Percentiles rank a stretch among this genome's conserved stretches.
These are phyloP conservation scores for Tor tambroides DNA, from an alignment of 2,113 vertebrate species.

Conservation along the genomic window DNA sequence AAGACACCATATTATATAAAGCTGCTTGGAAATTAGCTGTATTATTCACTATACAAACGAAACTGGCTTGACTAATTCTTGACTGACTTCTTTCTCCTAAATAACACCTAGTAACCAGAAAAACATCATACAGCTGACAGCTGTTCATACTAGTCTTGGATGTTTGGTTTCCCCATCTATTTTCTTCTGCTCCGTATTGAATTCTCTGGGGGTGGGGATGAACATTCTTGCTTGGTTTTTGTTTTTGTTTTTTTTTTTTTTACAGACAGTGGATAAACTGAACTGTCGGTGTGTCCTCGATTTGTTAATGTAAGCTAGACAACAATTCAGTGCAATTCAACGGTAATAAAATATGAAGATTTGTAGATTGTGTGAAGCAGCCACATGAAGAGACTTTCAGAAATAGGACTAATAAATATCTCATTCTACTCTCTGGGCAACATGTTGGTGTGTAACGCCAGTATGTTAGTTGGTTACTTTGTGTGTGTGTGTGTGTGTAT, in stretches of 20 bases:
- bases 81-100: neutral
- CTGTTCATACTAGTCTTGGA: neutral
- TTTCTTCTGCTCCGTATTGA: conserved; percentile 13
- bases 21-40: neutral
- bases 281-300: neutral
- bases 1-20: neutral
- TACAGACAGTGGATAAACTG: neutral
- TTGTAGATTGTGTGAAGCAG: neutral
- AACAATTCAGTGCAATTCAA: neutral
- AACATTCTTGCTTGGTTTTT: conserved; percentile 57
- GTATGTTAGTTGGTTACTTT: neutral
- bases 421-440: neutral
- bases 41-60: neutral
- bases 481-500: conserved; percentile 20
- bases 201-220: conserved; percentile 38
- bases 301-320: neutral
- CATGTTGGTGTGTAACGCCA: conserved; percentile 9
- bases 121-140: conserved; percentile 16
- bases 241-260: no score
- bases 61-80: conserved; percentile 1
- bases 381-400: neutral
- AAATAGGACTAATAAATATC: neutral
- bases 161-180: conserved; percentile 24
- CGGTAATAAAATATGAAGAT: neutral
- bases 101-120: neutral